Evolutionary conservation across 2,888 invertebrate species (phyloP).

Genomic region (Peribatodes rhomboidaria): DNA sequence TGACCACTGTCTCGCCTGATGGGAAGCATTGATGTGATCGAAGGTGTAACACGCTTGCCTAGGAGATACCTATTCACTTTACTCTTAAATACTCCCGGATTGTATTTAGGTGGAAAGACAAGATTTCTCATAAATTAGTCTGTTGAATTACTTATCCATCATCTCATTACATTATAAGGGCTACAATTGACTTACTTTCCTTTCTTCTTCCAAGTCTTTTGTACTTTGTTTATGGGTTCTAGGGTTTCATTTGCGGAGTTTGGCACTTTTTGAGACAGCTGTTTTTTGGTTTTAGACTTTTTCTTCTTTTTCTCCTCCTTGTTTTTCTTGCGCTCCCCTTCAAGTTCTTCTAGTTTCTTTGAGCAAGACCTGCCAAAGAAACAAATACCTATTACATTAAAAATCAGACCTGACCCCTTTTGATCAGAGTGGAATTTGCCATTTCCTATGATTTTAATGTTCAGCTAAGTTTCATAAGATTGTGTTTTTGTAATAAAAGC

Average conservation of each 20-base stretch:
- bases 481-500: too few relatives aligned
- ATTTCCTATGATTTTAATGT: not conserved
- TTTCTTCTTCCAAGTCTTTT: slow-evolving; percentile 80
- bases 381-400: slow-evolving; percentile 1
- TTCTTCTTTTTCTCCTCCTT: slow-evolving; percentile 82
- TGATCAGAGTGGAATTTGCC: not conserved
- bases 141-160: too few relatives aligned
- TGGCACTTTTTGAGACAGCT: slow-evolving; percentile 74
- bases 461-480: too few relatives aligned
- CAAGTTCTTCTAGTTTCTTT: slow-evolving; percentile 86
- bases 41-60: too few relatives aligned
- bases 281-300: slow-evolving; percentile 77
- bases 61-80: too few relatives aligned
- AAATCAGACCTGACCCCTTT: too few relatives aligned
- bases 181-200: slow-evolving; percentile 84
- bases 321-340: slow-evolving; percentile 72
- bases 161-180: too few relatives aligned
- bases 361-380: slow-evolving; percentile 86
- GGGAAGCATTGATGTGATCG: too few relatives aligned
- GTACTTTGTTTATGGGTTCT: slow-evolving; percentile 72
- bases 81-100: too few relatives aligned
- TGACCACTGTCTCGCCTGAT: too few relatives aligned
- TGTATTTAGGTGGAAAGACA: too few relatives aligned
- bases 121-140: too few relatives aligned
- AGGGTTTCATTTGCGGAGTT: slow-evolving; percentile 71